phyloP scores from a whole-genome alignment of 1,140 invertebrate genomes.

The Drosophila paulistorum region DNA sequence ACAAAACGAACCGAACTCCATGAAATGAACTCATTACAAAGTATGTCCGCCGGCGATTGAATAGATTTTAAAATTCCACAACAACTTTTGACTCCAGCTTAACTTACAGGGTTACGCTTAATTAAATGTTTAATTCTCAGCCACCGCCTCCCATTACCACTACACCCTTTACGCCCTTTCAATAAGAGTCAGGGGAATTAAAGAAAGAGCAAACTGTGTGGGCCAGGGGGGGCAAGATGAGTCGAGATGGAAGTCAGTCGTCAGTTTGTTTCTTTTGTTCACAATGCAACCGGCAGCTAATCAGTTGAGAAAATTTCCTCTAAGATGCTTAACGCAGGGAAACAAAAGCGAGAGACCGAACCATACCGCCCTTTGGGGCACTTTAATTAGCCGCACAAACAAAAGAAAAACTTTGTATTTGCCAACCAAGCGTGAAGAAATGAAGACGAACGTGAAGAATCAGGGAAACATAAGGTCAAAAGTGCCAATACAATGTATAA shows the following conservation, averaged over 20 bases:
- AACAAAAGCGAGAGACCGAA: conserved; percentile 56
- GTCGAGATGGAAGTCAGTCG: conserved; percentile 13
- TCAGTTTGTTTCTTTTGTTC: conserved; percentile 39
- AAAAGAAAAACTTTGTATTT: conserved; percentile 54
- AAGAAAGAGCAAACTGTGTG: conserved; percentile 36
- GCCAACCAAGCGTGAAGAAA: conserved; percentile 14
- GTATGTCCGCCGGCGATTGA: conserved; percentile 56
- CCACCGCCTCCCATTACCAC: not conserved
- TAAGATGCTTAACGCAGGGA: conserved; percentile 43
- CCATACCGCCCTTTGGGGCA: conserved; percentile 60
- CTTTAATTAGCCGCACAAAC: conserved; percentile 71
- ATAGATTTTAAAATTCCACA: conserved; percentile 63
- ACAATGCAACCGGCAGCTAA: conserved; percentile 70
- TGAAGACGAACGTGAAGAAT: conserved; percentile 29
- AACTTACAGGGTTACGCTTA: conserved; percentile 62
- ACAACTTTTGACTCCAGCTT: conserved; percentile 69
- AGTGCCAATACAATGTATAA: conserved; percentile 76
- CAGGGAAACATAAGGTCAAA: conserved; percentile 57
- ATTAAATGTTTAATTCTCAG: conserved; percentile 65
- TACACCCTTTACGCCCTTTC: not conserved
- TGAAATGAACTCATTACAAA: conserved; percentile 64
- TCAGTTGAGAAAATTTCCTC: conserved; percentile 72
- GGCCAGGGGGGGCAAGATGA: not conserved
- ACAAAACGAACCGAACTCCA: conserved; percentile 7
- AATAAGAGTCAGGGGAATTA: conserved; percentile 35